phyloP scores from a whole-genome alignment of 2,113 vertebrate genomes.

The Python bivittatus region DNA sequence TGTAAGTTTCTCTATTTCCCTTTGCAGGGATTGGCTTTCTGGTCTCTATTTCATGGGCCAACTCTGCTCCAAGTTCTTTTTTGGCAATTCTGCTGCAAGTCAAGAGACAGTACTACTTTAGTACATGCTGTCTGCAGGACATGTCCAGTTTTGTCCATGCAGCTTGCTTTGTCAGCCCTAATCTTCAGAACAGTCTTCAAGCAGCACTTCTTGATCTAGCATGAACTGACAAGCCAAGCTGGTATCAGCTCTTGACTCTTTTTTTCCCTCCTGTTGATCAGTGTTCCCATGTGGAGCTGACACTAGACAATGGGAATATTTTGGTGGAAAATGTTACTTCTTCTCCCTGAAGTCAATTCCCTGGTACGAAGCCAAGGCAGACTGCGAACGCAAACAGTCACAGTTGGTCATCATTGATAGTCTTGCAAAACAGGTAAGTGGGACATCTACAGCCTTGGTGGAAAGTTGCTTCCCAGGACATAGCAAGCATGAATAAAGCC shows the following conservation, averaged over 20 bases:
- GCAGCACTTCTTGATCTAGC: neutral
- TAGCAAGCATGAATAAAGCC: neutral
- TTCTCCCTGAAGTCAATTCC: neutral
- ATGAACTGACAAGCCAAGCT: neutral
- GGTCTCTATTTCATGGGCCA: neutral
- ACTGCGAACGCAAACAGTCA: neutral
- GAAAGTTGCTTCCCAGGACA: neutral
- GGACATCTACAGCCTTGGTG: neutral
- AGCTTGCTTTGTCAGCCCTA: neutral
- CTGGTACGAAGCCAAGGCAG: constrained; percentile 15
- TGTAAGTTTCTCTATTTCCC: constrained; percentile 4
- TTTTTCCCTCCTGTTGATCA: neutral
- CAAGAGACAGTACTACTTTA: neutral
- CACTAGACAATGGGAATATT: constrained; percentile 29
- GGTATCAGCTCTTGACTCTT: neutral
- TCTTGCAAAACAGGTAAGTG: constrained; percentile 38
- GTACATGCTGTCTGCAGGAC: neutral
- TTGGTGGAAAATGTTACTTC: constrained; percentile 32
- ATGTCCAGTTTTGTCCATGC: neutral
- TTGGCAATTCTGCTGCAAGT: neutral
- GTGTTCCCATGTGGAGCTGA: constrained; percentile 24
- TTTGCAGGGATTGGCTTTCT: neutral
- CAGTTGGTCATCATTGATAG: constrained; percentile 20
- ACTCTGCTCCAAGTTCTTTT: neutral
- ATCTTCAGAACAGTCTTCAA: neutral